Base-by-base conservation (phyloP, 2,113 vertebrate genomes). In the Edolisoma coerulescens region DNA sequence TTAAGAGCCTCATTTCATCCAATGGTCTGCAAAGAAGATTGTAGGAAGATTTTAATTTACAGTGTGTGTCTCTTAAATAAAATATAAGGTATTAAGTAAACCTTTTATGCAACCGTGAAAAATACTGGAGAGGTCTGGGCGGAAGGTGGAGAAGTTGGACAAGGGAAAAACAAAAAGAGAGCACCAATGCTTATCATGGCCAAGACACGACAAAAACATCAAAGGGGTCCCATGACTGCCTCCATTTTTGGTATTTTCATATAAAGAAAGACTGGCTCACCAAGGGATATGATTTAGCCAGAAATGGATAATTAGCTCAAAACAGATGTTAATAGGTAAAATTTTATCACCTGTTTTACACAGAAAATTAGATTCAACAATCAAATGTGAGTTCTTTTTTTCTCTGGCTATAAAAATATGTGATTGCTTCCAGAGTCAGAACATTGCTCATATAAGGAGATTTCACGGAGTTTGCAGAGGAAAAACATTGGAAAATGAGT, bases 241-340 rank as follows among this genome's bases (percentile, higher is more conserved):
- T 70, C 54, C 2, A 69, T 35, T 91, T 89, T 75, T 78, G 30
- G 24, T 71, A 59, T 84, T 95, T 85, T 79, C 42, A 18, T 76
- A 69, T 49, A 61, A 88, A 81, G 47, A 77, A 70, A 60, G 44
- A 56, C 24, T 61, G 22, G 53, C 9, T 88, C 65, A 73, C 79
- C 53, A 69, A 82, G 39, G 75, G 53, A 83, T 88, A 69, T 69
- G 54, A 50, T 88, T 88, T 83, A 90, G 50, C 82, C 75, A 94
- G 90, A 83, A 94, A 96, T 18, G 54, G 67, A 83, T 88, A 97
- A 88, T 96, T 94, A 93, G 78, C 88, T 88, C 22, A 76, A 93
- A 94, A 90, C 90, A 94, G 95, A 93, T 96, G 92, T 93, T 95
- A 90, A 94, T 80, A 95, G 88, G 90, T 88, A 95, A 94, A 96